These are phyloP conservation scores for Antheraea mylitta DNA, from an alignment of 1,140 invertebrate genomes.

Conservation along the genomic window DNA sequence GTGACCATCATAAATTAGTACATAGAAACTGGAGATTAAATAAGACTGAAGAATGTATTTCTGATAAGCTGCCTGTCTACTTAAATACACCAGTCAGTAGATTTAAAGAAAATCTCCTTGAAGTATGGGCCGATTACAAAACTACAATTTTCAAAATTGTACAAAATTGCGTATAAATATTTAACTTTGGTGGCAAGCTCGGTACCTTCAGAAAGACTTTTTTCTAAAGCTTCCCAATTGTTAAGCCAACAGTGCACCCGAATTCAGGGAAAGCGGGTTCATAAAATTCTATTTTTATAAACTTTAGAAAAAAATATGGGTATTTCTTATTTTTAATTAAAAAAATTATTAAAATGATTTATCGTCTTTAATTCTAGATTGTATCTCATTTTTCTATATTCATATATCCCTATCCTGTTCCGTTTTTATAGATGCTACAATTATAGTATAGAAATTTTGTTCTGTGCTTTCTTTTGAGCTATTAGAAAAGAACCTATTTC, in stretches of 20 bases:
- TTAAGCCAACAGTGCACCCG: slow-evolving; percentile 1
- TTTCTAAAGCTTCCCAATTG: slow-evolving; percentile 17
- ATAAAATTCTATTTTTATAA: slow-evolving; percentile 8
- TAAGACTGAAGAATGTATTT: slow-evolving; percentile 13
- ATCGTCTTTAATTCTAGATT: neutral
- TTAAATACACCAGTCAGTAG: slow-evolving; percentile 26
- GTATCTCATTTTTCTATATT: neutral
- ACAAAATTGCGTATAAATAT: slow-evolving; percentile 31
- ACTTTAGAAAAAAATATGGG: slow-evolving; percentile 1
- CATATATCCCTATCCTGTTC: too few relatives aligned
- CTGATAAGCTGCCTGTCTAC: neutral
- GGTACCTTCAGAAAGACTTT: slow-evolving; percentile 24
- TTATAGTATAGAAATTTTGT: too few relatives aligned
- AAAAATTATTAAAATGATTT: neutral
- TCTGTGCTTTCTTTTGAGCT: too few relatives aligned
- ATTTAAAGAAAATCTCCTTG: slow-evolving; percentile 48
- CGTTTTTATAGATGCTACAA: too few relatives aligned
- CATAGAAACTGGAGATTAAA: too few relatives aligned
- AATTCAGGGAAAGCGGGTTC: neutral
- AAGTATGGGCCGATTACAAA: slow-evolving; percentile 54
- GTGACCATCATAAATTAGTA: too few relatives aligned
- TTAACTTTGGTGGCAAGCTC: slow-evolving; percentile 24
- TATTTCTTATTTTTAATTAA: neutral
- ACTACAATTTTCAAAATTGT: slow-evolving; percentile 42
- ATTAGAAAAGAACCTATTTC: too few relatives aligned